Evolutionary conservation across 2,113 vertebrate genomes (phyloP).

Genomic region (Ceyx margarethae): DNA sequence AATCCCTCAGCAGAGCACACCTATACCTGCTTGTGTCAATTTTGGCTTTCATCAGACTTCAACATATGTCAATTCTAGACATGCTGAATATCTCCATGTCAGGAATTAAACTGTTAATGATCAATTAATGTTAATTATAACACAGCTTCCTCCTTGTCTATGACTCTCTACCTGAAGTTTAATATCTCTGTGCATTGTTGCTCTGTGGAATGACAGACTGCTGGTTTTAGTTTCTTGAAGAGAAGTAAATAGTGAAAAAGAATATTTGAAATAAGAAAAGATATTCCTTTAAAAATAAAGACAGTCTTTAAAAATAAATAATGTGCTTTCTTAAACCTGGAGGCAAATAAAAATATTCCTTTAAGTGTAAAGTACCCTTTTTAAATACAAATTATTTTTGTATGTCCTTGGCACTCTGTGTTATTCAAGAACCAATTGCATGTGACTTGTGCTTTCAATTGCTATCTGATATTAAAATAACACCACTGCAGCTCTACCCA

Average conservation of each 20-base stretch:
- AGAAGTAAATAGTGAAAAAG: not conserved
- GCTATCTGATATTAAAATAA: not conserved
- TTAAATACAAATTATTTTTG: not conserved
- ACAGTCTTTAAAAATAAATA: not conserved
- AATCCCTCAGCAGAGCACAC: not conserved
- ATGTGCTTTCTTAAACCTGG: not conserved
- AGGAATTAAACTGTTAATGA: not conserved
- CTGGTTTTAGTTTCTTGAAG: not conserved
- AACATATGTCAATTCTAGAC: not conserved
- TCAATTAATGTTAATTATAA: not conserved
- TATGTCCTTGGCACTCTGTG: not conserved
- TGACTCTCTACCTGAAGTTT: not conserved
- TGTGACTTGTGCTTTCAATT: not conserved
- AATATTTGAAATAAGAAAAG: not conserved
- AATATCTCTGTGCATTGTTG: not conserved
- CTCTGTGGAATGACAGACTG: not conserved
- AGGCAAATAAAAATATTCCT: not conserved
- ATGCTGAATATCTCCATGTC: not conserved
- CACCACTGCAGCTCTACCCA: not conserved
- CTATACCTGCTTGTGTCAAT: not conserved
- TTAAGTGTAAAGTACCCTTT: not conserved
- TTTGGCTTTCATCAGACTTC: not conserved
- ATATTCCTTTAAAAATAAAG: not conserved
- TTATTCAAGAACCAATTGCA: not conserved
- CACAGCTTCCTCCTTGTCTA: not conserved